These are phyloP conservation scores for Allacma fusca DNA, from an alignment of 2,888 invertebrate species.

Conservation along the genomic window DNA sequence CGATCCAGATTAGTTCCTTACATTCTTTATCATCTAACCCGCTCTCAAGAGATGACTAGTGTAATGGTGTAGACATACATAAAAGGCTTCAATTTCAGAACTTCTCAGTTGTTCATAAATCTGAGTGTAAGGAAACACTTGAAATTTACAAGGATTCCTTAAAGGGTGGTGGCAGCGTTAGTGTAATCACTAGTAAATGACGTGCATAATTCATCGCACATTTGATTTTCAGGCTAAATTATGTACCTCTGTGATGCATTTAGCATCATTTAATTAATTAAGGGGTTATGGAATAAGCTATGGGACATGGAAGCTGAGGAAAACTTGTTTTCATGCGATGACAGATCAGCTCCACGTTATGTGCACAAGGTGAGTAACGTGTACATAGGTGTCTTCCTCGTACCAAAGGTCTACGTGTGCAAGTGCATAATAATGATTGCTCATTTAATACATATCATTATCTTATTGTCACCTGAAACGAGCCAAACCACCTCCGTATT, in stretches of 20 bases:
- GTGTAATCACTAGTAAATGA: not conserved
- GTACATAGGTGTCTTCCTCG: not conserved
- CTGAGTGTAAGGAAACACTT: not conserved
- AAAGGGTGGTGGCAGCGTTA: not conserved
- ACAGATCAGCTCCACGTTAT: slow-evolving; percentile 2
- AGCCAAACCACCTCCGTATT: slow-evolving; percentile 18
- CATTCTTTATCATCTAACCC: not conserved
- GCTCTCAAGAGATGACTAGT: not conserved
- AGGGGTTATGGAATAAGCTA: slow-evolving; percentile 8
- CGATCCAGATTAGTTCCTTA: not conserved
- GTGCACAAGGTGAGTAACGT: not conserved
- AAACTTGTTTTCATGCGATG: slow-evolving; percentile 33
- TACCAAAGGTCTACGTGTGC: not conserved
- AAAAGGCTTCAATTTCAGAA: slow-evolving; percentile 10
- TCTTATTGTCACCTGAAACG: slow-evolving; percentile 25
- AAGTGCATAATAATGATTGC: slow-evolving; percentile 21
- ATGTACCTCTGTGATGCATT: not conserved
- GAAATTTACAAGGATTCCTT: not conserved
- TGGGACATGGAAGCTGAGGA: slow-evolving; percentile 9
- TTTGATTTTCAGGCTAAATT: slow-evolving; percentile 13
- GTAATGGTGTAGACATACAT: slow-evolving; percentile 6
- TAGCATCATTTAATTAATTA: slow-evolving; percentile 32
- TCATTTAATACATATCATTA: slow-evolving; percentile 26
- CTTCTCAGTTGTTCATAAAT: not conserved
- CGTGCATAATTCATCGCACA: not conserved